A percentile compares a stretch with the other conserved stretches of the same genome.
Conservation (phyloP, 1,140 invertebrate genomes). For the Sinonovacula constricta region DNA sequence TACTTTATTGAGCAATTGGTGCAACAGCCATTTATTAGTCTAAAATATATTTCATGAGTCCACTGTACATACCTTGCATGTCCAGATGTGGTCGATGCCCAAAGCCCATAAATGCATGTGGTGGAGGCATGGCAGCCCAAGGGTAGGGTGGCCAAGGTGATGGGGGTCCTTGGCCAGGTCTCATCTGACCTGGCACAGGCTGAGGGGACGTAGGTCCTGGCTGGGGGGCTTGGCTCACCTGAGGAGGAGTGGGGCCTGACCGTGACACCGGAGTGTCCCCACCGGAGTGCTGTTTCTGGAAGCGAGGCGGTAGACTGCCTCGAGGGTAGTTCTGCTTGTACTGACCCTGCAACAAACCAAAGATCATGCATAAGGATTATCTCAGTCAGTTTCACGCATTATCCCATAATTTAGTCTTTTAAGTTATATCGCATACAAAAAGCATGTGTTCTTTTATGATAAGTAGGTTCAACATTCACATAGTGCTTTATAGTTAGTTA, state of each 20-base stretch:
- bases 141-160: slow-evolving; percentile 70
- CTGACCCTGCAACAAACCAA: slow-evolving; percentile 42
- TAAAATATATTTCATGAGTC: too few relatives aligned
- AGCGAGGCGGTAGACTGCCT: slow-evolving; percentile 86
- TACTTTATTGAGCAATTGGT: too few relatives aligned
- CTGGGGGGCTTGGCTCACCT: slow-evolving; percentile 42
- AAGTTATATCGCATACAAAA: too few relatives aligned
- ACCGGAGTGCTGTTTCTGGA: slow-evolving; percentile 84
- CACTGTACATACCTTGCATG: slow-evolving; percentile 66
- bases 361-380: too few relatives aligned
- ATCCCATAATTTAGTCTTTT: too few relatives aligned
- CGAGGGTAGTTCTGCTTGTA: slow-evolving; percentile 36
- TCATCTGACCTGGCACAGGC: slow-evolving; percentile 64
- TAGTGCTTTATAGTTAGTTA: too few relatives aligned
- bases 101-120: slow-evolving; percentile 71
- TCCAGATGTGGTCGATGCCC: slow-evolving; percentile 73
- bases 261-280: slow-evolving; percentile 57
- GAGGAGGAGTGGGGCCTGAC: slow-evolving; percentile 49
- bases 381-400: too few relatives aligned
- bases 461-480: too few relatives aligned
- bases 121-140: slow-evolving; percentile 74
- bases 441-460: too few relatives aligned
- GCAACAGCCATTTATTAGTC: too few relatives aligned
- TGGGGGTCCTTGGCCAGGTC: slow-evolving; percentile 70
- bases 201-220: slow-evolving; percentile 60